Base-by-base conservation (phyloP, 2,797 vertebrate genomes). In the Trichosurus vulpecula region DNA sequence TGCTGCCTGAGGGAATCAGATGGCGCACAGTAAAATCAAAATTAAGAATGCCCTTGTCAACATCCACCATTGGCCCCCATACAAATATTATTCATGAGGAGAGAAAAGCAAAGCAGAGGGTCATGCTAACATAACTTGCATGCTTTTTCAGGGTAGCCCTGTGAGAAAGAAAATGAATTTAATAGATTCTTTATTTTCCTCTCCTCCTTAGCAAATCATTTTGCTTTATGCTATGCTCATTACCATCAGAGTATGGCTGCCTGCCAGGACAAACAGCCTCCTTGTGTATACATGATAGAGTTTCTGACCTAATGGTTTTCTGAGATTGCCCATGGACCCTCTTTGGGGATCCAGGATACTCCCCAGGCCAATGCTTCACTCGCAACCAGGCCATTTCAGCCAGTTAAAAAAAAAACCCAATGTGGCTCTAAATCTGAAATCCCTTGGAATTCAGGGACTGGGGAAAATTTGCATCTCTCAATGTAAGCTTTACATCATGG, bases 131-230 rank as follows among this genome's bases (percentile, higher is more conserved):
- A 95, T 94, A 97, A 96, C 54, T 91, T 57, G 52, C 61, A 91
- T 54, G 90, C 35, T 98, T 98, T 98, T 97, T 97, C 97, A 98
- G 1, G 25, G 58, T 16, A 97, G 54, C n/a, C 61, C 61, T 6
- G 6, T 96, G 97, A 98, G 98, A 98, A 97, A 97, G 56, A 96
- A 97, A 96, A 95, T 57, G 31, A 96, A 94, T 95, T 91, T 95
- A 95, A 96, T 93, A 91, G 27, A 93, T 96, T 97, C 27, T 97
- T 97, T 97, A 94, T 96, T 94, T 96, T 94, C 89, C 66, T 6
- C 1, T 30, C 35, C 58, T 11, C n/a, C 91, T 90, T 9, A 90
- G 93, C 91, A 91, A 92, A 90, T 93, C 90, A 19, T 35, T 97
- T 91, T 96, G 87, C 57, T 94, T 57, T 90, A 4, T 52, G 54